Base-by-base conservation (phyloP, 2,113 vertebrate genomes). In the Amphilophus citrinellus region DNA sequence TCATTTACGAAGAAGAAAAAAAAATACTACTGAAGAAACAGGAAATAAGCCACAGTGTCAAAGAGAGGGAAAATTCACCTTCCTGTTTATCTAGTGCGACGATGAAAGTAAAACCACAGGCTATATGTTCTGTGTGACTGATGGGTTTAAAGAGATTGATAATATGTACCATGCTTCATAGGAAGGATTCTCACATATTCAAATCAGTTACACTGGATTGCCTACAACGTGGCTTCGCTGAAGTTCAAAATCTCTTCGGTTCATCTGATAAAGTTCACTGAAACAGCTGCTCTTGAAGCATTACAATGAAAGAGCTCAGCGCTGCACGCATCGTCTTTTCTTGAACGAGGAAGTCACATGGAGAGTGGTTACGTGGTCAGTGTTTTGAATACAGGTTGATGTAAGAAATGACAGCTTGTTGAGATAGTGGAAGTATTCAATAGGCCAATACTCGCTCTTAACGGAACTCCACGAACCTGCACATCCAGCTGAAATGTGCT, bases 51-150 rank as follows among this genome's bases (percentile, higher is more conserved):
- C 58, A 73, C 44, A 1, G 87, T 92, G 92, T 95, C 95, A 97
- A 84, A 89, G 84, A 92, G 93, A 95, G 94, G 96, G 96, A 96
- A 97, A 97, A 96, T 95, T 95, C 92, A 94, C 91, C 96, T 98
- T 97, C 97, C 96, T 97, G 97, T 96, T 96, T 95, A 94, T 95
- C 94, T 88, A 86, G 84, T 17, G 87, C 84, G 82, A 88, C 76
- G 87, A 85, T 89, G 86, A 95, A 88, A 95, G 87, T 22, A 65
- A 93, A 95, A 94, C 95, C 94, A 87, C 95, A 94, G 27, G 77
- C 9, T 73, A 20, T 75, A 76, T 27, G 27, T 27, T 83, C 27
- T 91, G 76, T 56, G 87, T 68, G 85, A 75, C 82, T 80, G 73
- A 60, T 6, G 24, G 13, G 2, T 79, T 84, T 76, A 77, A 89